phyloP scores from a whole-genome alignment of 1,140 invertebrate genomes.

The Drosophila arizonae region DNA sequence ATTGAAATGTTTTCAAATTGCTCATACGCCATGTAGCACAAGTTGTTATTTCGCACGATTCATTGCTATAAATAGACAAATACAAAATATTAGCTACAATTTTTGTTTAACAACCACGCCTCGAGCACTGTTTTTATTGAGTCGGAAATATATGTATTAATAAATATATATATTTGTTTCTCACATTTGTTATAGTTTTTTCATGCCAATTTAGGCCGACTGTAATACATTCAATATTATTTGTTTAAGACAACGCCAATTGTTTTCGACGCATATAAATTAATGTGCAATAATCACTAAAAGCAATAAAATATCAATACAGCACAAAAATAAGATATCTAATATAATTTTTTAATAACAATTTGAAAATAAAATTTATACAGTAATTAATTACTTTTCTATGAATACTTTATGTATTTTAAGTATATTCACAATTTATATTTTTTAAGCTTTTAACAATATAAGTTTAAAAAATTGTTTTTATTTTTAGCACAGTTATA shows the following conservation, averaged over 20 bases:
- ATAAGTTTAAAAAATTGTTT: no score
- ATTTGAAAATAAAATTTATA: no score
- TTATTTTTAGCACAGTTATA: no score
- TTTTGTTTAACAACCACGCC: constrained; percentile 15
- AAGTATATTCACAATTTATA: no score
- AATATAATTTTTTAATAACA: no score
- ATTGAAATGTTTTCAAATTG: background rate
- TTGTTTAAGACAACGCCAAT: background rate
- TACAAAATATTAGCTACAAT: constrained; percentile 18
- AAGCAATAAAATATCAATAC: constrained; percentile 17
- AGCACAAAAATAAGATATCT: background rate
- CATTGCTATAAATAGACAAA: constrained; percentile 40
- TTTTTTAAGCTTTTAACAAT: no score
- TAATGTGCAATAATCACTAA: background rate
- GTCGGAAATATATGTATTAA: no score
- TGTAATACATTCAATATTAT: background rate
- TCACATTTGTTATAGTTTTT: background rate
- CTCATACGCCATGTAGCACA: constrained; percentile 19
- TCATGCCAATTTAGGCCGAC: background rate
- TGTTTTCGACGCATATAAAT: background rate
- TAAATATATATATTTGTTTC: background rate
- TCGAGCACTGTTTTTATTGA: constrained; percentile 1
- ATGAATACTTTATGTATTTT: background rate
- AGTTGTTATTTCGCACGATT: constrained; percentile 28
- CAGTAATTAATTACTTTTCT: background rate